Conservation (phyloP, 2,888 invertebrate species). For the Euclidia mi region DNA sequence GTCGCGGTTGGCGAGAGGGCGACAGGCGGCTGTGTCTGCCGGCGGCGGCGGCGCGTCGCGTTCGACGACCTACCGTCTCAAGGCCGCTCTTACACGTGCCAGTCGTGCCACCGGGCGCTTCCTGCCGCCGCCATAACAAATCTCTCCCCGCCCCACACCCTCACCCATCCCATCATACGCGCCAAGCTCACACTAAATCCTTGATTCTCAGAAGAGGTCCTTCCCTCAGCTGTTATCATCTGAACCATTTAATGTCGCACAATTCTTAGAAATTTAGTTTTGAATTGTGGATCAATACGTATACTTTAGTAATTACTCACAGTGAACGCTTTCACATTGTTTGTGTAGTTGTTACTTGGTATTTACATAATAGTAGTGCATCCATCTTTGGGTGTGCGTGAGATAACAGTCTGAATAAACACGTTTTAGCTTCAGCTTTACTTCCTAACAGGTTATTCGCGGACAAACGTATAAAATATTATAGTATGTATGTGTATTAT, state of each 20-base stretch:
- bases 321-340: background rate
- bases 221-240: slow-evolving; percentile 23
- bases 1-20: slow-evolving; percentile 69
- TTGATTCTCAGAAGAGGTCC: slow-evolving; percentile 48
- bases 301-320: slow-evolving; percentile 5
- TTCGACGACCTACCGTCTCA: slow-evolving; percentile 86
- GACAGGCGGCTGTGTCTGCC: slow-evolving; percentile 71
- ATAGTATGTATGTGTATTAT: background rate
- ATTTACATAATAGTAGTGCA: slow-evolving; percentile 3
- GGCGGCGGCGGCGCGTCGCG: slow-evolving; percentile 74
- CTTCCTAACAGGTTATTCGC: slow-evolving; percentile 7
- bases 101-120: slow-evolving; percentile 84
- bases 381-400: background rate
- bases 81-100: slow-evolving; percentile 88
- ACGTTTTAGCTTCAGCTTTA: slow-evolving; percentile 3
- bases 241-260: slow-evolving; percentile 26
- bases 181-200: slow-evolving; percentile 37
- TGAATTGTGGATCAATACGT: slow-evolving; percentile 9
- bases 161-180: slow-evolving; percentile 57
- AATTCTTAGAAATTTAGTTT: slow-evolving; percentile 15
- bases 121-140: slow-evolving; percentile 88
- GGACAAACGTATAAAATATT: background rate
- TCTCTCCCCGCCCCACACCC: slow-evolving; percentile 78
- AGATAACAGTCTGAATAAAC: background rate
- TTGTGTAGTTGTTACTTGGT: background rate